Evolutionary conservation across 2,113 vertebrate genomes (phyloP).

Genomic region (Sinocyclocheilus anophthalmus): DNA sequence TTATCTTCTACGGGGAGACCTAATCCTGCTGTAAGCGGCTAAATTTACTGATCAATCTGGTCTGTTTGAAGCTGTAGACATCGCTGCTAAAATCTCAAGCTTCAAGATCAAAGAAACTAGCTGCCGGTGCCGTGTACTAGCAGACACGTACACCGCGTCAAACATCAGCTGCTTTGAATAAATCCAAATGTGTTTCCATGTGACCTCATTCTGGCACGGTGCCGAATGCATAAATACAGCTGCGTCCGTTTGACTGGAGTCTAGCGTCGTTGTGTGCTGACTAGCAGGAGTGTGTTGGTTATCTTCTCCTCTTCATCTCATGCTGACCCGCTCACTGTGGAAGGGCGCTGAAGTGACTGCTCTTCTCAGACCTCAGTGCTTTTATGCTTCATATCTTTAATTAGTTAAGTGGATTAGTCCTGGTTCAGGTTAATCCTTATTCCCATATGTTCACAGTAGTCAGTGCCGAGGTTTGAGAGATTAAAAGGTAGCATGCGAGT

Average conservation of each 20-base stretch:
- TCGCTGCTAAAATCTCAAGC: no score
- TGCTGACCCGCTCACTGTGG: background rate
- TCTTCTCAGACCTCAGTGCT: background rate
- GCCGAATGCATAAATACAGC: background rate
- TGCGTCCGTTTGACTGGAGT: background rate
- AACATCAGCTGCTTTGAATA: constrained; percentile 30
- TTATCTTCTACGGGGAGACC: background rate
- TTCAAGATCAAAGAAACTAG: background rate
- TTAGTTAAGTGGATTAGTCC: constrained; percentile 75
- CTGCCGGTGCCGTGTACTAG: background rate
- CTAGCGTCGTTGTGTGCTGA: background rate
- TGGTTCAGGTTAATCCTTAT: constrained; percentile 66
- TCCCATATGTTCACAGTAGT: constrained; percentile 70
- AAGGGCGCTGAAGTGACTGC: background rate
- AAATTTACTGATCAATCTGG: background rate
- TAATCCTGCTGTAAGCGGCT: background rate
- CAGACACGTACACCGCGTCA: background rate
- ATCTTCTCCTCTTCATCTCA: background rate
- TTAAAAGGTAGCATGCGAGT: constrained; percentile 59
- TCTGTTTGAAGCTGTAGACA: background rate
- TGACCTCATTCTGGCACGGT: background rate
- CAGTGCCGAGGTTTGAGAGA: constrained; percentile 52
- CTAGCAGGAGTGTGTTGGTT: background rate
- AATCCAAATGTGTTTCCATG: constrained; percentile 14
- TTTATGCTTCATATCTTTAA: constrained; percentile 62